Percentiles rank a stretch among this genome's conserved stretches.
These are phyloP conservation scores for Heliconius aoede DNA, from an alignment of 2,888 invertebrate species.

Conservation along the genomic window DNA sequence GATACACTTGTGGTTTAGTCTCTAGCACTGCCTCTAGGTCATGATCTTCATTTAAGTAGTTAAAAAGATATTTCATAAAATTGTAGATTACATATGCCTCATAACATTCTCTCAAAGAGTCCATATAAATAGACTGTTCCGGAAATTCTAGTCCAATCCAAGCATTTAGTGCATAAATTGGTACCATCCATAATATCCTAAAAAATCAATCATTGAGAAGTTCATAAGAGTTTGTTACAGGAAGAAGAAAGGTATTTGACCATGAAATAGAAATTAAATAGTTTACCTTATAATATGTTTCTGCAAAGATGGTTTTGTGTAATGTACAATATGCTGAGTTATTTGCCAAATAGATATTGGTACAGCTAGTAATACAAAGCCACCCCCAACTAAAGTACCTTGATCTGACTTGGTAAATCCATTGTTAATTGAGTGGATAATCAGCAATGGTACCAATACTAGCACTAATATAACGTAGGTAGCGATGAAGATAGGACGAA, in stretches of 20 bases:
- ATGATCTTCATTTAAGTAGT: constrained; percentile 94
- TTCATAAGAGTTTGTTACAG: not conserved
- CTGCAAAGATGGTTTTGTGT: constrained; percentile 95
- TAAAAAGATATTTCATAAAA: constrained; percentile 97
- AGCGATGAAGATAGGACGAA: constrained; percentile 91
- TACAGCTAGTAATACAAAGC: constrained; percentile 95
- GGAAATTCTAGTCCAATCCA: constrained; percentile 96
- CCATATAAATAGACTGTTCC: constrained; percentile 94
- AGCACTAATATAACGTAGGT: constrained; percentile 91
- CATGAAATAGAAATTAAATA: constrained; percentile 11
- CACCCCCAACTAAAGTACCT: constrained; percentile 92
- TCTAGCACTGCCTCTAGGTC: constrained; percentile 92
- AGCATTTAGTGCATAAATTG: constrained; percentile 97
- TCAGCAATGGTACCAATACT: constrained; percentile 92
- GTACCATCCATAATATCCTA: constrained; percentile 98
- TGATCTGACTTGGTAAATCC: constrained; percentile 91
- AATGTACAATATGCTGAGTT: constrained; percentile 95
- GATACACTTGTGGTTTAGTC: constrained; percentile 92
- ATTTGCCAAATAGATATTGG: constrained; percentile 98
- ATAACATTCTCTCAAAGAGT: constrained; percentile 96
- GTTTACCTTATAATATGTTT: constrained; percentile 94
- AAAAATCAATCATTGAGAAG: not conserved
- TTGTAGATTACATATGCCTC: constrained; percentile 99
- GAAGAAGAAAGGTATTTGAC: not conserved
- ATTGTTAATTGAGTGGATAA: constrained; percentile 91